Conservation (phyloP, 2,113 vertebrate species). For the Brachyhypopomus gauderio region DNA sequence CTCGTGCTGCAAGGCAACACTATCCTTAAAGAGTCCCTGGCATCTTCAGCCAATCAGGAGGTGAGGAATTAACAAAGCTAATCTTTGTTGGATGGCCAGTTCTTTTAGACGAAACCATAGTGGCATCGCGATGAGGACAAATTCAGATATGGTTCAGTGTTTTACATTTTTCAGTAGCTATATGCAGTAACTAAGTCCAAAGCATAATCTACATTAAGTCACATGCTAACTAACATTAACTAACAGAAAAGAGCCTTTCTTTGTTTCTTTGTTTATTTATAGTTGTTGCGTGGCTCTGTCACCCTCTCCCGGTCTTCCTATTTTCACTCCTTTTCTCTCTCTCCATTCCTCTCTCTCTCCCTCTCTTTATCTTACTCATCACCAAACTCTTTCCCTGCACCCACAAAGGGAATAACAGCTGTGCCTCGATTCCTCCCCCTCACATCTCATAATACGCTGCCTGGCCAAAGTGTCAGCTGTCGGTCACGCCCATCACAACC, state of each 20-base stretch:
- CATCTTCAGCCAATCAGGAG: slow-evolving; percentile 15
- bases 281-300: slow-evolving; percentile 19
- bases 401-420: slow-evolving; percentile 66
- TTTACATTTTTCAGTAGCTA: not conserved
- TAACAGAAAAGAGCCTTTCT: not conserved
- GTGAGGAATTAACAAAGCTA: not conserved
- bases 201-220: slow-evolving; percentile 14
- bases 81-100: not conserved
- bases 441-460: slow-evolving; percentile 64
- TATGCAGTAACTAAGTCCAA: not conserved
- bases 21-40: slow-evolving; percentile 15
- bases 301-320: not conserved
- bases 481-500: slow-evolving; percentile 58
- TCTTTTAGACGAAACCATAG: not conserved
- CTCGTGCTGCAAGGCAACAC: slow-evolving; percentile 30
- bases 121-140: not conserved
- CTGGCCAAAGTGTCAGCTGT: slow-evolving; percentile 69
- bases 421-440: slow-evolving; percentile 63
- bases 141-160: not conserved
- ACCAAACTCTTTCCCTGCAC: slow-evolving; percentile 14
- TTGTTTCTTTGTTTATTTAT: slow-evolving; percentile 17
- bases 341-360: slow-evolving; percentile 38
- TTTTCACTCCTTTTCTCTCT: not conserved
- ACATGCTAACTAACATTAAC: slow-evolving; percentile 10
- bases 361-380: slow-evolving; percentile 45